A percentile compares a stretch with the other conserved stretches of the same genome.
Conservation (phyloP, 2,888 invertebrate species). For the Seladonia tumulorum region DNA sequence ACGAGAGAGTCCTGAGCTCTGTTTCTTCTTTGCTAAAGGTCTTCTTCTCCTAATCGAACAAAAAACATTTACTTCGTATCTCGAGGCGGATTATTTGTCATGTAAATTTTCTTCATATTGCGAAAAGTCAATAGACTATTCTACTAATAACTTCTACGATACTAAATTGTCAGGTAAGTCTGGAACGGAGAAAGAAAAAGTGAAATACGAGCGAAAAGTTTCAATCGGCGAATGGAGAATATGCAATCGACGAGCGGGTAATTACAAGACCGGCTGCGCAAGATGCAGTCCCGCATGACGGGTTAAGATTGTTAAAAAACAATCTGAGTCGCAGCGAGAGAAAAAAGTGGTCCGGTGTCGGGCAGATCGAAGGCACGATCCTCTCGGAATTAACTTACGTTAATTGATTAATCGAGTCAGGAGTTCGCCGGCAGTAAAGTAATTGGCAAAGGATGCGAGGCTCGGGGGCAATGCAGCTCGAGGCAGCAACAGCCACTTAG, state of each 20-base stretch:
- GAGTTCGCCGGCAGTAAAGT: conserved; percentile 73
- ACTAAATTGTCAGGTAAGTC: too few species aligned
- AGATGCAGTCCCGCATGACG: not conserved
- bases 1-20: too few species aligned
- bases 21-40: too few species aligned
- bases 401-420: conserved; percentile 72
- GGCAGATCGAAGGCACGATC: conserved; percentile 32
- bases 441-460: conserved; percentile 79
- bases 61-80: too few species aligned
- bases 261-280: not conserved
- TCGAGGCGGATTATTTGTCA: too few species aligned
- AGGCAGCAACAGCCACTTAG: conserved; percentile 78
- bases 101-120: too few species aligned
- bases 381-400: conserved; percentile 60
- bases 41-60: too few species aligned
- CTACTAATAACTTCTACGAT: too few species aligned
- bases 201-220: not conserved
- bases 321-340: conserved; percentile 14
- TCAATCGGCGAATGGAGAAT: not conserved
- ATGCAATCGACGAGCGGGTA: not conserved
- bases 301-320: not conserved
- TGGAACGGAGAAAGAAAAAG: not conserved
- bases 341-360: conserved; percentile 2
- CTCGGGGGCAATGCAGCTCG: conserved; percentile 70
- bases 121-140: too few species aligned